Evolutionary conservation across 64 coral and sea anemone genomes (phyloP), one percentile per base, ranked within the genome.

Genomic region (Dendronephthya gigantea): DNA sequence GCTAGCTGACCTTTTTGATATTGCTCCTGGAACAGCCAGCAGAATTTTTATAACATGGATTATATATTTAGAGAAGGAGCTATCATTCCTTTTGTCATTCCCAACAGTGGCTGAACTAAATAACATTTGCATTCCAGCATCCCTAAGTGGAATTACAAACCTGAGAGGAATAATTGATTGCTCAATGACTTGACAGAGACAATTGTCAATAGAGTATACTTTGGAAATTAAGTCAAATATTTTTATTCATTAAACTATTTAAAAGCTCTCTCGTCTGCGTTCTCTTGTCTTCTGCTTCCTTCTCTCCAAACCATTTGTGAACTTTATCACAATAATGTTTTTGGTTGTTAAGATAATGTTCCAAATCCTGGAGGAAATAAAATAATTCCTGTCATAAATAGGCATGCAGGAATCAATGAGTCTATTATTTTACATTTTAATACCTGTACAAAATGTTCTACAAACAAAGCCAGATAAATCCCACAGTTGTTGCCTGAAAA

Each of bases 91-190:
- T 16, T 76, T 76, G 31, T 31, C 69, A 76, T 76, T 76, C 31
- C 69, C 69, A 76, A 76, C 69, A 76, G 69, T 76, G 23, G 69
- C 69, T 76, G 69, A 76, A 34, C 69, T 76, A 76, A 76, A 76
- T 31, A 16, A 76, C 31, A 34, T 76, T 76, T 76, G 4, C 31
- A 27, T 76, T 76, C 69, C 69, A 4, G 69, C n/a, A 31, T 76
- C 69, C 3, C 17, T 76, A 9, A 34, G 69, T 76, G n/a, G 12
- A 76, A 5, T 76, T 31, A 34, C 3, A 76, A 76, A 76, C 69
- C 17, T 76, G 31, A 76, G 69, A 76, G 69, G 69, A 29, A 76
- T 76, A 76, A 76, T 76, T 76, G 69, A 76, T 34, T 76, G 69
- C 1, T 76, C 2, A 76, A 76, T 76, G 69, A 27, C 23, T 31